These are phyloP conservation scores for Drosophila algonquin DNA, from an alignment of 2,888 invertebrate species.

Conservation along the genomic window DNA sequence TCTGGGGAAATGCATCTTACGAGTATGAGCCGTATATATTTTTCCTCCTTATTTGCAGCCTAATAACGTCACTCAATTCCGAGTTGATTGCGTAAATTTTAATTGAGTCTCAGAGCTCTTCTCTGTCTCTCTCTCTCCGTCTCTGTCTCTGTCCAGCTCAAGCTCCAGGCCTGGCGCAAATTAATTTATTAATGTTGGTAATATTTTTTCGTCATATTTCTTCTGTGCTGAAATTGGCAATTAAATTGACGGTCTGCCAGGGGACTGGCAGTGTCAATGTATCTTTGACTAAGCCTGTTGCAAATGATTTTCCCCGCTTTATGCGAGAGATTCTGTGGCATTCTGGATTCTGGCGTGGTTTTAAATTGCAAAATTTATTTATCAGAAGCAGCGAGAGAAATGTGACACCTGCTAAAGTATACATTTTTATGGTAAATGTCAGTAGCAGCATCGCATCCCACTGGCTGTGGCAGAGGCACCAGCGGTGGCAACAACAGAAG, in stretches of 20 bases:
- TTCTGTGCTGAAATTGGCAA: conserved; percentile 65
- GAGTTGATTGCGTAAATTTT: conserved; percentile 60
- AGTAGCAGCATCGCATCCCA: not conserved
- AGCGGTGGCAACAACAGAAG: conserved; percentile 41
- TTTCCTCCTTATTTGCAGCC: not conserved
- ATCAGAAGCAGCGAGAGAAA: conserved; percentile 56
- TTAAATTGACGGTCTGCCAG: conserved; percentile 54
- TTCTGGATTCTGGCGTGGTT: not conserved
- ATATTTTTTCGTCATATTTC: conserved; percentile 42
- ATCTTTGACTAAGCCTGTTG: conserved; percentile 19
- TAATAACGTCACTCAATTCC: not conserved
- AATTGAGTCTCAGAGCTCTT: conserved; percentile 64
- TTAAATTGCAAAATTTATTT: conserved; percentile 70
- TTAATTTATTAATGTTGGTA: conserved; percentile 74
- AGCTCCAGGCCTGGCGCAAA: conserved; percentile 39
- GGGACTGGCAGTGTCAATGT: conserved; percentile 13
- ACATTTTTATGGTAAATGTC: conserved; percentile 56
- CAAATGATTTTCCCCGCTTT: conserved; percentile 51
- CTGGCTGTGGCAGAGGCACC: not conserved
- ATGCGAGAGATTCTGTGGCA: conserved; percentile 20
- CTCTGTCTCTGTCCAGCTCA: not conserved
- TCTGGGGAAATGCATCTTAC: not conserved
- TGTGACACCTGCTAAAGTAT: conserved; percentile 76
- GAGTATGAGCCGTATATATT: not conserved
- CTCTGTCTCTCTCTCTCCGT: conserved; percentile 12